Base-by-base conservation (phyloP, 2,113 vertebrate genomes). In the Clarias magur region DNA sequence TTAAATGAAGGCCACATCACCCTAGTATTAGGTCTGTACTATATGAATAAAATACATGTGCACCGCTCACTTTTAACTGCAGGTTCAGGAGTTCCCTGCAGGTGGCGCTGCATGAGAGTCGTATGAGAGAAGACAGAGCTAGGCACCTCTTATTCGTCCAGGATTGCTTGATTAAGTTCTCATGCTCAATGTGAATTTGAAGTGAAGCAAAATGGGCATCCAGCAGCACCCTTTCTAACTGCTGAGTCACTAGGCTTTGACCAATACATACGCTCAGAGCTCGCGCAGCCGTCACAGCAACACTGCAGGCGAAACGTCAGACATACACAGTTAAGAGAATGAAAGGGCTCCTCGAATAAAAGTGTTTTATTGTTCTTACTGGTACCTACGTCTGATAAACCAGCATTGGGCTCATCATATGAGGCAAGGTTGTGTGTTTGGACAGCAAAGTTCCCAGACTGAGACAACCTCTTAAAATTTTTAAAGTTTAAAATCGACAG, bases 201-300 rank as follows among this genome's bases (percentile, higher is more conserved):
- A 94, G 92, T 88, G 94, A 94, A 86, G 92, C 89, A 42, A 94
- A 95, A 84, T 93, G 92, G 88, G 94, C 90, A 83, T 93, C 89
- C 87, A 92, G 92, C 87, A 94, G 90, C 75, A 92, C 89, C 92
- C 92, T 93, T 89, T 94, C 92, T 92, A 95, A 93, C 92, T 95
- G 94, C 93, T 91, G 91, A 88, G 89, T 90, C 85, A 85, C 91
- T 83, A 88, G 86, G 1, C 91, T 85, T 72, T 90, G 92, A 86
- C 92, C 90, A 90, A 91, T 85, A 90, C 94, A 91, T 91, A 92
- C 92, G 89, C 93, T 94, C 92, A 92, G 87, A 89, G 91, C 93
- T 89, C 92, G 90, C 80, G 93, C 92, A 48, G 93, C 86, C 89
- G 93, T 92, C 89, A 91, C 90, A 12, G 91, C 91, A 72, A 91